Conservation (phyloP, 2,888 invertebrate genomes). For the Drosophila subquinaria region DNA sequence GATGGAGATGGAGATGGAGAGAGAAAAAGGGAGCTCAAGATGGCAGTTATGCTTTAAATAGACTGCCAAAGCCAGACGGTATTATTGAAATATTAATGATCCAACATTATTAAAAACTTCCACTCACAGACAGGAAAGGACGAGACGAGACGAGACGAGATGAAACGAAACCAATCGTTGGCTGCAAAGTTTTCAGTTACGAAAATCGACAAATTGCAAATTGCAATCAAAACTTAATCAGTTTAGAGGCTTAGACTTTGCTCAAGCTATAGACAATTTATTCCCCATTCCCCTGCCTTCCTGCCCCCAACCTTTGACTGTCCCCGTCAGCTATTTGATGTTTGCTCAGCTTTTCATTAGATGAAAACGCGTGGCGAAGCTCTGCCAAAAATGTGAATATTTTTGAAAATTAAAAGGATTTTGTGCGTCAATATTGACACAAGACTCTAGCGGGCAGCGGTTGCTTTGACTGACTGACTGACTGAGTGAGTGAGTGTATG, state of each 20-base stretch:
- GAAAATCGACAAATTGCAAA: slow-evolving; percentile 73
- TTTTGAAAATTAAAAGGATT: slow-evolving; percentile 79
- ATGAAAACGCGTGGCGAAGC: slow-evolving; percentile 51
- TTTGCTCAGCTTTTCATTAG: slow-evolving; percentile 73
- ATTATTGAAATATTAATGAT: slow-evolving; percentile 79
- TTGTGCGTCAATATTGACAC: slow-evolving; percentile 74
- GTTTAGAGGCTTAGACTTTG: slow-evolving; percentile 71
- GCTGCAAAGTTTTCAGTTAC: slow-evolving; percentile 57
- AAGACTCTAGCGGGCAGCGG: slow-evolving; percentile 61
- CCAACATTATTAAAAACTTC: slow-evolving; percentile 63
- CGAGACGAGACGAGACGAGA: neutral
- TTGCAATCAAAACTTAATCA: slow-evolving; percentile 81
- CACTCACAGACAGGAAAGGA: slow-evolving; percentile 4
- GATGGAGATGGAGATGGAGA: neutral
- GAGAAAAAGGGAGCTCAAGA: neutral
- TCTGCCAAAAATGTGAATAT: slow-evolving; percentile 65
- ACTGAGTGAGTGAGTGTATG: slow-evolving; percentile 19
- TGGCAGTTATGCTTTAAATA: slow-evolving; percentile 44
- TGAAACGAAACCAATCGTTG: slow-evolving; percentile 11
- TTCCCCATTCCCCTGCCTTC: neutral
- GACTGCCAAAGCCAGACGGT: slow-evolving; percentile 60
- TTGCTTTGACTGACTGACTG: slow-evolving; percentile 26
- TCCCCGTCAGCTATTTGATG: slow-evolving; percentile 20
- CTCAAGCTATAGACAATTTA: slow-evolving; percentile 21
- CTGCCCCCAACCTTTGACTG: slow-evolving; percentile 1